Evolutionary conservation across 2,888 invertebrate species (phyloP), one percentile per base, ranked within the genome.

Genomic region (Podabrus alpinus): DNA sequence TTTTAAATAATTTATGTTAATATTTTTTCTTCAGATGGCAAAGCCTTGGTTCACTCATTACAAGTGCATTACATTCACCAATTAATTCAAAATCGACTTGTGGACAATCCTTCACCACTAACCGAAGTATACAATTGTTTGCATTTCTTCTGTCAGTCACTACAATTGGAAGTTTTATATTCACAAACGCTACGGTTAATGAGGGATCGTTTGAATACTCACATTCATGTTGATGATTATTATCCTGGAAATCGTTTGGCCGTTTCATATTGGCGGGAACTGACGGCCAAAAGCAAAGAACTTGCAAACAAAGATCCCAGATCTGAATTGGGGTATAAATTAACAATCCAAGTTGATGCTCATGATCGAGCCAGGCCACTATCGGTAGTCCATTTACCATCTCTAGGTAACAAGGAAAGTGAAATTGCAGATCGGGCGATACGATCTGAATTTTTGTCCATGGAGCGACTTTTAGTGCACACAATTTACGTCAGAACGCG

Each of bases 41-140:
- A 97, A 88, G 92, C 96, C 0, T 89, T 99, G 73, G 98, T 99
- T 2, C 99, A 99, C 89, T 93, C 95, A 4, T 90, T 98, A 9
- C 99, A 98, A 90, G 92, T 96, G 16, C 93, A 96, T 84, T 98
- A 96, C 88, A 93, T 99, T 71, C 97, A 98, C 83, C 96, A 97
- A 83, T 91, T 99, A 24, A 94, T 97, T 1, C 99, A 99, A 88
- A 93, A 95, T 0, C 92, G 98, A 29, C 89, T 97, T 9, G 94
- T 95, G 11, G 95, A 95, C 83, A 94, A 94, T 85, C 90, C 92
- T 0, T 91, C 92, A 83, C 95, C 96, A 2, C 88, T 96, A 15
- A 92, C 93, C 68, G 95, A 96, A 86, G 92, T 96, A 0, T 96
- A 96, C 86, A 93, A 92, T 83, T 93, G 94, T 76, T 89, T 98